Conservation (phyloP, 2,888 invertebrate genomes). For the Lithosia quadra region DNA sequence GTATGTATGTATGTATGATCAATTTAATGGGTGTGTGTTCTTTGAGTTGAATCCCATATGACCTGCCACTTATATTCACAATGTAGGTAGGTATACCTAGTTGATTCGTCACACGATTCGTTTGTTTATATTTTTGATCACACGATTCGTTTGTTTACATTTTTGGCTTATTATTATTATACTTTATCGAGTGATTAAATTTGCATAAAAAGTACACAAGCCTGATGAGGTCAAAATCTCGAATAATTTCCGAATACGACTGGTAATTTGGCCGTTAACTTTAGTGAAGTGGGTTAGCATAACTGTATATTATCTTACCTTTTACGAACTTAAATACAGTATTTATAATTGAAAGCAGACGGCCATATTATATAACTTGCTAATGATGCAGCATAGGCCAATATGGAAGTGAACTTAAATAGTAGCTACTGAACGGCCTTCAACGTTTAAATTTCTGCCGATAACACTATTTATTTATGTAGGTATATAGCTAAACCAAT, state of each 20-base stretch:
- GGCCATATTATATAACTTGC: conserved; percentile 29
- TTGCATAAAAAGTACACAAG: neutral
- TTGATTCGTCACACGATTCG: neutral
- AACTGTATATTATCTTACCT: conserved; percentile 43
- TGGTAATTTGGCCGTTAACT: conserved; percentile 26
- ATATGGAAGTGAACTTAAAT: neutral
- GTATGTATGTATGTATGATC: too few species aligned
- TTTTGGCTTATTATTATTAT: neutral
- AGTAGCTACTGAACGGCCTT: neutral
- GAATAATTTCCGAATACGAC: conserved; percentile 25
- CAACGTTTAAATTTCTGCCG: neutral
- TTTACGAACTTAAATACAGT: conserved; percentile 32
- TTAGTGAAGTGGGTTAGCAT: conserved; percentile 29
- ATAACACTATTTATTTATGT: neutral
- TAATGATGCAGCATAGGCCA: neutral
- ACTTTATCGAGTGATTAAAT: neutral
- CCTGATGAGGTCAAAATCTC: conserved; percentile 16
- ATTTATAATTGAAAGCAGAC: conserved; percentile 27
- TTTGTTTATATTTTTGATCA: neutral
- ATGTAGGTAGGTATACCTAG: neutral
- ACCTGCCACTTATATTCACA: neutral
- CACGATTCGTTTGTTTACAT: neutral
- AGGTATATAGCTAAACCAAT: neutral
- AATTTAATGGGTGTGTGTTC: neutral
- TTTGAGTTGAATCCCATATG: neutral